Evolutionary conservation across 2,113 vertebrate genomes (phyloP), one percentile per base, ranked within the genome.

Genomic region (Rhegmatorhina hoffmannsi): DNA sequence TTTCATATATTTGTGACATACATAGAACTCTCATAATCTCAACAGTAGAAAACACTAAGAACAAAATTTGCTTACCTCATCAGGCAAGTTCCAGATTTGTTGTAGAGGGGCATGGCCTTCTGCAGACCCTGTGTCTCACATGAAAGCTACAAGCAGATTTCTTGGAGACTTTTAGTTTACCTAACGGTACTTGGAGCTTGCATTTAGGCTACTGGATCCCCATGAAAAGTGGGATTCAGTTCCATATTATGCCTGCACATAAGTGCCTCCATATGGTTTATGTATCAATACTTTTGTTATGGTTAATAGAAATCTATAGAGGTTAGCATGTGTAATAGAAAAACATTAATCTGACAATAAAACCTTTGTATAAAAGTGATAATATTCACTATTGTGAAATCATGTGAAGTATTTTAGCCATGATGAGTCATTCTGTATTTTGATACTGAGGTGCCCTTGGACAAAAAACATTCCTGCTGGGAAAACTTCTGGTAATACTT

Each of bases 401-500:
- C 21, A 44, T 16, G 11, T 53, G 43, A 49, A 46, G 7, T 47
- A 33, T 72, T 84, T 89, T 76, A 87, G 5, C 77, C n/a, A 13
- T 58, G 26, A 53, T 15, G 33, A 44, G 4, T 83, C 14, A 2
- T 50, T 79, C 31, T 53, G 76, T 33, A 69, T 94, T 90, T 76
- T 79, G 40, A 85, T 76, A 36, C 10, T 50, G 34, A 76, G 14
- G 5, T 75, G 26, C 52, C 52, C 62, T 73, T 55, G 38, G 31
- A 53, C 29, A 73, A 74, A 52, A 94, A 88, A 19, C 18, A 38
- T 43, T 91, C 53, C 69, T 1, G 0, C 56, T 87, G 49, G 24
- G 31, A 40, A 89, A 84, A 69, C 34, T 91, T 82, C 82, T 97
- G 91, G 40, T 87, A 75, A 62, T 83, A 82, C 17, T 94, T 92